Base-by-base conservation (phyloP, 2,797 vertebrate genomes). In the Lepus townsendii region DNA sequence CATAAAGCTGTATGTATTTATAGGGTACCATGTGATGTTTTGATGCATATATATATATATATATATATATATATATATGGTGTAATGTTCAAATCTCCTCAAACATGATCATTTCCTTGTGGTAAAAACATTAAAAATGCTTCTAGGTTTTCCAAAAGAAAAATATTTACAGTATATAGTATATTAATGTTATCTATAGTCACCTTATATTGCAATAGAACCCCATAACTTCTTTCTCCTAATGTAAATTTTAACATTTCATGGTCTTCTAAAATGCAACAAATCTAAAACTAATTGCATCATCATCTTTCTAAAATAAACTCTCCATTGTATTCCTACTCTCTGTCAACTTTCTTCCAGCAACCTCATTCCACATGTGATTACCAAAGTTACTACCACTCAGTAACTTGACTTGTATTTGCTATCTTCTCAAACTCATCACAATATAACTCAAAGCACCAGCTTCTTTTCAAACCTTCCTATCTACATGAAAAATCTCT, bases 321-420 rank as follows among this genome's bases (percentile, higher is more conserved):
- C 57, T 77, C 27, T 93, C 35, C 4, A 65, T 3, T 9, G 17
- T 88, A 79, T 54, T 52, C 10, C 63, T 66, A 32, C 52, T 66
- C 80, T 30, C 13, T 68, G 9, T 57, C 75, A 75, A 78, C n/a
- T 94, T 92, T 95, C 75, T 79, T 76, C 50, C 17, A 88, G n/a
- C 5, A 54, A 57, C 42, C 24, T 24, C 80, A 90, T 24, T 68
- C 66, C 52, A 42, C 5, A 84, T 1, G 3, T 82, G 24, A 60
- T 82, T 71, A 76, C 7, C 20, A 95, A 91, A 75, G 13, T 65
- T 80, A 89, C 1, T 47, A 80, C 62, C 62, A 89, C 71, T 95
- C 30, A 73, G 26, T 35, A 42, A 2, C 7, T 93, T 83, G 52
- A 73, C 5, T 54, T 90, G 3, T 5, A 77, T 62, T 72, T 94